Evolutionary conservation across 2,113 vertebrate species (phyloP).

Genomic region (Clinocottus analis): DNA sequence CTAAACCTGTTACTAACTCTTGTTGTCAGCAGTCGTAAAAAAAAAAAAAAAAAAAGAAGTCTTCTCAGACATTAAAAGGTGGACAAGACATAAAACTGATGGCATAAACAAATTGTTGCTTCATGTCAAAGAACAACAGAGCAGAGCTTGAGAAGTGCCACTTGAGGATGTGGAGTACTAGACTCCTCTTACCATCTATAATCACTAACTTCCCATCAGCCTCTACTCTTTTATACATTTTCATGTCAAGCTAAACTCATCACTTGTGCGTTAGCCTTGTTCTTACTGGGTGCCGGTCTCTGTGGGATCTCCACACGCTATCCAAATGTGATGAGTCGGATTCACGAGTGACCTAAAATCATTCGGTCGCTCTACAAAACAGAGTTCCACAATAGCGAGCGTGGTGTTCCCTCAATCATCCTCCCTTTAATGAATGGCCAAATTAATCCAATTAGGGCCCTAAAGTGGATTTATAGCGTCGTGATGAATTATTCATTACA

Average conservation of each 20-base stretch:
- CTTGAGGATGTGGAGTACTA: conserved; percentile 13
- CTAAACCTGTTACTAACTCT: background rate
- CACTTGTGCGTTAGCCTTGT: background rate
- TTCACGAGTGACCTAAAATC: conserved; percentile 4
- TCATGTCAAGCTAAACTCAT: background rate
- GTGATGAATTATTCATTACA: conserved; percentile 62
- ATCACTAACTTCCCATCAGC: background rate
- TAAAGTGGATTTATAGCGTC: conserved; percentile 57
- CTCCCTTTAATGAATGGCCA: conserved; percentile 64
- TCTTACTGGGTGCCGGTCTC: background rate
- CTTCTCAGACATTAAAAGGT: conserved; percentile 21
- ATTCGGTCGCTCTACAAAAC: background rate
- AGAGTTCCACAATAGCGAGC: background rate
- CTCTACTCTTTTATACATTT: conserved; percentile 7
- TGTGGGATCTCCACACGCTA: background rate
- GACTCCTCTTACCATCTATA: conserved; percentile 12
- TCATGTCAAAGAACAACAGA: conserved; percentile 5
- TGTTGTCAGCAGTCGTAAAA: conserved; percentile 17
- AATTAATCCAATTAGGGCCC: conserved; percentile 66
- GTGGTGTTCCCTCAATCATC: conserved; percentile 41
- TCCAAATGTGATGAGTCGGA: background rate
- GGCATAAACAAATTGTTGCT: conserved; percentile 20
- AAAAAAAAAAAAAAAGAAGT: too few species aligned
- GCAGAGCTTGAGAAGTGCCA: conserved; percentile 18
- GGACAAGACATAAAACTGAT: background rate